Base-by-base conservation (phyloP, 2,797 vertebrate species). In the Phoeniculus purpureus region DNA sequence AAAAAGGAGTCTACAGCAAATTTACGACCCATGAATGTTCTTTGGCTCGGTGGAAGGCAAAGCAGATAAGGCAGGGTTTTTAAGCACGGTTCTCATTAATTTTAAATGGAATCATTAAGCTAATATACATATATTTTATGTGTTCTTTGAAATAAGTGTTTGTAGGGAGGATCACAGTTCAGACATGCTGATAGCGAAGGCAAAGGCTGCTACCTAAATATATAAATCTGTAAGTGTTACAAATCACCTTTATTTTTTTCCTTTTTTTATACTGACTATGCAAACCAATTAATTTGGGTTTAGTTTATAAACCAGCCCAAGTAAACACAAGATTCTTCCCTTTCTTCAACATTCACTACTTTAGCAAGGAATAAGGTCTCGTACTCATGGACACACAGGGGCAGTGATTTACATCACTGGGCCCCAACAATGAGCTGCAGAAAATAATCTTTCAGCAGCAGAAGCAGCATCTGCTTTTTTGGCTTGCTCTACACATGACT, bases 401-500 rank as follows among this genome's bases (percentile, higher is more conserved):
- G 60, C 82, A 92, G 75, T 85, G 74, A 93, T 90, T 93, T 95
- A 52, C 82, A 91, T 50, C 2, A 4, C 76, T 90, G 95, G 88
- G 91, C 74, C 86, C 64, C 67, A 68, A 19, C 9, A 21, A 9
- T 20, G 66, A 81, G 10, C n/a, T 75, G 59, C 85, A 83, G 93
- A 93, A 95, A 96, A 87, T 4, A 74, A 58, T 23, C 85, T 92
- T 79, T 71, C 94, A 89, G 85, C 56, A 3, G 82, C 64, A 94
- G 66, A 59, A 92, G 6, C n/a, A 92, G 92, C 96, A 95, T 54
- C 94, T 96, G 96, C 90, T 85, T 88, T 87, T 94, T 91, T 91
- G 89, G 91, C 83, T 58, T 66, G 66, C 47, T 93, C 62, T 87
- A 60, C 78, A 60, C 65, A 51, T 56, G 65, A 90, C 11, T 67